Base-by-base conservation (phyloP, 2,797 vertebrate species). In the Cyclopterus lumpus region DNA sequence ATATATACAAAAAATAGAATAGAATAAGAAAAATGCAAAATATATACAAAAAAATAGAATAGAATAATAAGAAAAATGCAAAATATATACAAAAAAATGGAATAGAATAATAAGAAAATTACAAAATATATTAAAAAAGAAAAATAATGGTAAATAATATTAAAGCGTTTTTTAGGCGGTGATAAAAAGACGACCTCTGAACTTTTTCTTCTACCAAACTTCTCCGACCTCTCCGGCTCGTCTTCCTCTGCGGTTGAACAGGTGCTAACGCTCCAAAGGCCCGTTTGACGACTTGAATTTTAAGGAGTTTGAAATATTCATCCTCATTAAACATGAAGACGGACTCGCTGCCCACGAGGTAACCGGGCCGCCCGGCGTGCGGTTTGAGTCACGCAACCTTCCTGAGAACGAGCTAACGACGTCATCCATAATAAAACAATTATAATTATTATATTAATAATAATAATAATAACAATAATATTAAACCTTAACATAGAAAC, bases 311-410 rank as follows among this genome's bases (percentile, higher is more conserved):
- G 86, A 94, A 93, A 94, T 93, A 94, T 93, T 94, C 66, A 84
- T 91, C 84, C 44, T 89, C 93, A 89, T 94, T 94, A 92, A 93
- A 93, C 91, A 94, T 90, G 92, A 89, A 92, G 86, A 73, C 75
- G 67, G 64, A 22, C 66, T 58, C 28, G n/a, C n/a, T n/a, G n/a
- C n/a, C n/a, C n/a, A n/a, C n/a, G 2, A 34, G 34, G 6, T 34
- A 6, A 34, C 34, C 34, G 26, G 26, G 26, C 26, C 26, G n/a
- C 80, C 79, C 79, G 3, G 62, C 44, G 22, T 0, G 1, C 34
- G 6, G 6, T 6, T 34, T 8, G 11, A 55, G 59, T 71, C 54
- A 61, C 36, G 9, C 36, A 36, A 11, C 8, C 36, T 36, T 8
- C 7, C 36, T 36, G 36, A 36, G 36, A 7, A 34, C 38, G 0